A percentile compares a stretch with the other conserved stretches of the same genome.
Conservation (phyloP, 2,113 vertebrate genomes). For the Gavialis gangeticus region DNA sequence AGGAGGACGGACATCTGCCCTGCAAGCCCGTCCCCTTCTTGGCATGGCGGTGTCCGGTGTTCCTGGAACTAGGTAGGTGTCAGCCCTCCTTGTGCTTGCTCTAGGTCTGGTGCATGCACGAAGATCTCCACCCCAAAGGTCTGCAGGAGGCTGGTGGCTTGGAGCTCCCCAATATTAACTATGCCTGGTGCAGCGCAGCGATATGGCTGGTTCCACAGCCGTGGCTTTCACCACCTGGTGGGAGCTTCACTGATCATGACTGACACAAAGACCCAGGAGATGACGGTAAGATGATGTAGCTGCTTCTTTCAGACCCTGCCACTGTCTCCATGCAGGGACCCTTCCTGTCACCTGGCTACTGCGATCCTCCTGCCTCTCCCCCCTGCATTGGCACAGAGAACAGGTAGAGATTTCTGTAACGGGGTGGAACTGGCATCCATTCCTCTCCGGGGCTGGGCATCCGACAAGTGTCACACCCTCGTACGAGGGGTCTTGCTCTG, state of each 20-base stretch:
- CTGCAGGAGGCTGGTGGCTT: slow-evolving; percentile 86
- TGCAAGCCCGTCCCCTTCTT: background rate
- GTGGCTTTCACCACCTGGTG: slow-evolving; percentile 90
- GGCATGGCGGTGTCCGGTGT: rapidly evolving
- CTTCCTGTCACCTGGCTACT: background rate
- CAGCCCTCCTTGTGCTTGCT: background rate
- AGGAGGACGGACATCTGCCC: background rate
- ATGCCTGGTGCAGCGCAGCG: slow-evolving; percentile 75
- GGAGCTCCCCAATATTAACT: slow-evolving; percentile 96
- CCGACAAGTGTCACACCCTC: background rate
- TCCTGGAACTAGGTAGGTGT: background rate
- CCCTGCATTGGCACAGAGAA: background rate
- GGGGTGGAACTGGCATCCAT: background rate
- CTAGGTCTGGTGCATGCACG: slow-evolving; percentile 88
- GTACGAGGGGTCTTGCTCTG: background rate
- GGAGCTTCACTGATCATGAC: slow-evolving; percentile 91
- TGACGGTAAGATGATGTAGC: slow-evolving; percentile 80
- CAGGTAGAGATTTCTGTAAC: background rate
- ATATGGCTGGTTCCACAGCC: slow-evolving; percentile 93
- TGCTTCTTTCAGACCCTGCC: background rate
- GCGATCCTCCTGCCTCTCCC: background rate
- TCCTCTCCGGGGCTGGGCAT: background rate
- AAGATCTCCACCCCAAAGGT: slow-evolving; percentile 85
- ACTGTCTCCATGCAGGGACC: background rate
- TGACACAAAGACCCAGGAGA: slow-evolving; percentile 83